Conservation (phyloP, 2,797 vertebrate genomes). For the Champsocephalus esox region DNA sequence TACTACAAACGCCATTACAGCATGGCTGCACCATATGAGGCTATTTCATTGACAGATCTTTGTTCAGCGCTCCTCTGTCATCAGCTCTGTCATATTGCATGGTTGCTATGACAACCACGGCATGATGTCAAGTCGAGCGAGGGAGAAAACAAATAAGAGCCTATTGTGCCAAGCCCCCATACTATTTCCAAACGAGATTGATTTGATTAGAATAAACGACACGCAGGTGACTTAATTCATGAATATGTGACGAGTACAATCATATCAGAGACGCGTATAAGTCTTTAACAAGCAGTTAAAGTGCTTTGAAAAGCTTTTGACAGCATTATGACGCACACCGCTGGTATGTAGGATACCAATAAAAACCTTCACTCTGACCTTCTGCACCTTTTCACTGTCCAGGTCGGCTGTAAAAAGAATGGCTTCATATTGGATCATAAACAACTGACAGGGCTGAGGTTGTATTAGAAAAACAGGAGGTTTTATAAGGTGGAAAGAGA, state of each 20-base stretch:
- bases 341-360: constrained; percentile 57
- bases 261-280: constrained; percentile 46
- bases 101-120: constrained; percentile 89
- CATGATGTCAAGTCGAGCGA: constrained; percentile 72
- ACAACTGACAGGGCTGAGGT: constrained; percentile 67
- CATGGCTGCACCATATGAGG: constrained; percentile 52
- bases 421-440: constrained; percentile 77
- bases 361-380: constrained; percentile 73
- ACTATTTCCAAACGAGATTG: constrained; percentile 47
- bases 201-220: constrained; percentile 41
- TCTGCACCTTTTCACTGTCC: constrained; percentile 36
- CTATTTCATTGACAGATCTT: constrained; percentile 83
- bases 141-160: constrained; percentile 48
- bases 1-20: constrained; percentile 59
- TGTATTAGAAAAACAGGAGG: constrained; percentile 56
- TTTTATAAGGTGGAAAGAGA: constrained; percentile 58
- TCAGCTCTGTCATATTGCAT: constrained; percentile 89
- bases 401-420: constrained; percentile 65
- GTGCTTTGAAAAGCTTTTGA: constrained; percentile 69
- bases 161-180: constrained; percentile 19
- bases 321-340: constrained; percentile 58
- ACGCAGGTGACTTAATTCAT: constrained; percentile 11
- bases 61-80: constrained; percentile 85
- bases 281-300: constrained; percentile 68
- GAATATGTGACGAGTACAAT: constrained; percentile 31